These are phyloP conservation scores for Ganaspis brasiliensis DNA, from an alignment of 2,888 invertebrate genomes.

Conservation along the genomic window DNA sequence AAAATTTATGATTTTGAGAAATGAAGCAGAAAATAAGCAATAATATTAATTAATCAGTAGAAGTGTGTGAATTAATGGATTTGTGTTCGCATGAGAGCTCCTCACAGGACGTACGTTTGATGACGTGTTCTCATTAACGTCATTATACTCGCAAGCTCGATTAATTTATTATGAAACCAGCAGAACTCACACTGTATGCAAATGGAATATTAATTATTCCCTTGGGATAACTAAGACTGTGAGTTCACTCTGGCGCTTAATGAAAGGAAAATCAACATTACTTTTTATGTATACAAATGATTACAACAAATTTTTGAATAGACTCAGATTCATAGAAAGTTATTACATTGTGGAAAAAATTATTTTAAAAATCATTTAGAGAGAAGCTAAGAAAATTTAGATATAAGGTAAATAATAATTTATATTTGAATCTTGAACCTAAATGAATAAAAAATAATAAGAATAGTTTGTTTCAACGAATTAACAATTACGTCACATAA, in stretches of 20 bases:
- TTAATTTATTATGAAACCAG: conserved; percentile 56
- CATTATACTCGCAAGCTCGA: conserved; percentile 55
- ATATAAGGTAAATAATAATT: too few species aligned
- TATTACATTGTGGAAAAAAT: too few species aligned
- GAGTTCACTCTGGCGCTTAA: neutral
- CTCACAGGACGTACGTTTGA: conserved; percentile 1
- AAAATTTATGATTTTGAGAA: neutral
- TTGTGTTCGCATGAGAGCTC: neutral
- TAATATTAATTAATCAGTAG: neutral
- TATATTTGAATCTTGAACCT: too few species aligned
- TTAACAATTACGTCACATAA: too few species aligned
- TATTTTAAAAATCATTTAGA: too few species aligned
- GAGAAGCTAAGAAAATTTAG: too few species aligned
- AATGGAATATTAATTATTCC: conserved; percentile 62
- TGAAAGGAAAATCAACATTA: neutral
- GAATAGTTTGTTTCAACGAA: too few species aligned
- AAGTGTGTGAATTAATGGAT: conserved; percentile 7
- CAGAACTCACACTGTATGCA: conserved; percentile 49
- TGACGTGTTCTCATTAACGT: conserved; percentile 55
- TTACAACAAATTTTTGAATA: too few species aligned
- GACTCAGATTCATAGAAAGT: too few species aligned
- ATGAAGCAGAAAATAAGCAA: neutral
- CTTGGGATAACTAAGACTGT: conserved; percentile 16
- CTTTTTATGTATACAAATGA: too few species aligned
- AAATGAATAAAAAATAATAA: too few species aligned